Percentiles rank a stretch among this genome's conserved stretches.
phyloP scores from a whole-genome alignment of 2,888 invertebrate genomes.

The Lasiommata megera region DNA sequence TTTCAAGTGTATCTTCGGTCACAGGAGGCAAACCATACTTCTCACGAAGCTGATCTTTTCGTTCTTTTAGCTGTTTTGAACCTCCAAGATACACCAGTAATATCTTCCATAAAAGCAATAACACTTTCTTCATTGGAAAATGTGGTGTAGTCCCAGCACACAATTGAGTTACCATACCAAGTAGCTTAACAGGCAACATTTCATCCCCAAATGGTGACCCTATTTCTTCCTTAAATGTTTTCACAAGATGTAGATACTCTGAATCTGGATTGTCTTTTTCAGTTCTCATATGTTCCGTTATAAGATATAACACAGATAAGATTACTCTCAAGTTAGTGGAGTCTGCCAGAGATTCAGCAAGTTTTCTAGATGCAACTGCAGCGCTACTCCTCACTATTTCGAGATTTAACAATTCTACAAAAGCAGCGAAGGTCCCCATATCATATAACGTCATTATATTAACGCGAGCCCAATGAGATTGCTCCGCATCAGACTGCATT shows the following conservation, averaged over 20 bases:
- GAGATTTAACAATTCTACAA: constrained; percentile 95
- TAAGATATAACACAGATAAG: constrained; percentile 95
- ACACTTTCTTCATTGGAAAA: constrained; percentile 99
- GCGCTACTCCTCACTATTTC: constrained; percentile 91
- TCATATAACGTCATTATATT: constrained; percentile 95
- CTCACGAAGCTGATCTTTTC: constrained; percentile 87
- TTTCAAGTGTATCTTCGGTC: constrained; percentile 96
- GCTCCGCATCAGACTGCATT: constrained; percentile 95
- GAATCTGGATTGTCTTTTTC: constrained; percentile 79
- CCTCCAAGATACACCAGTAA: constrained; percentile 96
- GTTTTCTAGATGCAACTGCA: constrained; percentile 69
- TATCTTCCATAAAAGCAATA: constrained; percentile 97
- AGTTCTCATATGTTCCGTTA: constrained; percentile 95
- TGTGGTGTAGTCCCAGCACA: constrained; percentile 98
- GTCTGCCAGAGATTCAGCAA: constrained; percentile 85
- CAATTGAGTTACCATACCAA: constrained; percentile 97
- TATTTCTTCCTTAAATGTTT: constrained; percentile 83
- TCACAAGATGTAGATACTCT: constrained; percentile 77
- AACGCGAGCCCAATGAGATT: constrained; percentile 89
- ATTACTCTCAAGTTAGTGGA: constrained; percentile 95
- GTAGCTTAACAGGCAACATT: constrained; percentile 91
- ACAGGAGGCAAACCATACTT: constrained; percentile 87
- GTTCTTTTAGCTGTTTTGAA: constrained; percentile 88
- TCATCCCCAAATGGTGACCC: constrained; percentile 87
- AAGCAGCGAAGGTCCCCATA: constrained; percentile 93